Evolutionary conservation across 35 echinoderm and acorn worm genomes (phyloP), one percentile per base, ranked within the genome.

Genomic region (Hemicentrotus pulcherrimus): DNA sequence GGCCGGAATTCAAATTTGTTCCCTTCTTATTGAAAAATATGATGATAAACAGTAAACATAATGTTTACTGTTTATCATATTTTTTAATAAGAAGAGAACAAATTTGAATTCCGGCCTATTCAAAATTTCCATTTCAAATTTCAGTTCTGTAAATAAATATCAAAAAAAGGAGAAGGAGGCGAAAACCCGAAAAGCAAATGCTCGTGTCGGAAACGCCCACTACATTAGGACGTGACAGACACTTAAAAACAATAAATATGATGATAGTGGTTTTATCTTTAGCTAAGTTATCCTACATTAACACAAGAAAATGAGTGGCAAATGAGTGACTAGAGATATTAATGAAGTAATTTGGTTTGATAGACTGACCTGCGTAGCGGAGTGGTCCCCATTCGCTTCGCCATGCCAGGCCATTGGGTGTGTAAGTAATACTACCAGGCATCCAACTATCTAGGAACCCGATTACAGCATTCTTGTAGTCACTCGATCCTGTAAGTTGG

Each of bases 331-430:
- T 41, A 41, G 35, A 41, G 35, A 41, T 41, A 41, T 3, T 41
- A 41, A 41, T 41, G 35, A 41, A 41, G 35, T 41, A 41, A 41
- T 41, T 41, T 85, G 70, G 6, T 31, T 87, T 87, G 9, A 87
- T 10, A 32, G 86, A 31, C 92, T 86, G 96, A 98, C 97, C 97
- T 32, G 97, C 52, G 45, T 98, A 96, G 92, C 96, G 94, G 65
- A 95, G 95, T 24, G 97, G n/a, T 31, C 96, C 94, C 96, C 95
- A 96, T 50, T 97, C 86, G 31, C 65, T 55, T 52, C 96, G 95
- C 96, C 96, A 98, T 4, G 96, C 97, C 35, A 98, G 48, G 28
- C 97, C 97, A 24, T 50, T 46, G 6, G 97, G 97, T 18, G 96
- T 96, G 61, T 98, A 98, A 5, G 65, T 31, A 9, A 97, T 50